phyloP scores from a whole-genome alignment of 2,797 vertebrate species.

The Mastacembelus armatus region DNA sequence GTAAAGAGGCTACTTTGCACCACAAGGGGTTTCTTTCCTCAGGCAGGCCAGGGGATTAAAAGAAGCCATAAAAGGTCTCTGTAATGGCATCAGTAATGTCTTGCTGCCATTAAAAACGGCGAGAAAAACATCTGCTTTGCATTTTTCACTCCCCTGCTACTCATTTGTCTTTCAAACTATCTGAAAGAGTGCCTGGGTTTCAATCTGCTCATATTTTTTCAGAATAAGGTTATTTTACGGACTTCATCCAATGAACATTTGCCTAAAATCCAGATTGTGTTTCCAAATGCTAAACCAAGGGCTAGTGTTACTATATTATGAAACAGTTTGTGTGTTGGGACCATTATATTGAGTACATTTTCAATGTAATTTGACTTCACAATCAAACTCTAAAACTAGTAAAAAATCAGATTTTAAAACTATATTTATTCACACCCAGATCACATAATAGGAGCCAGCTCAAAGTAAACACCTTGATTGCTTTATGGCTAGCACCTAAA shows the following conservation, averaged over 20 bases:
- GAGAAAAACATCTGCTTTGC: conserved; percentile 89
- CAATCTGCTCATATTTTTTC: conserved; percentile 62
- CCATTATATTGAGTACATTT: conserved; percentile 12
- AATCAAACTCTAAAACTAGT: conserved; percentile 8
- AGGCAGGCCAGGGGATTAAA: conserved; percentile 90
- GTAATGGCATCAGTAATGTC: conserved; percentile 97
- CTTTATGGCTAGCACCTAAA: conserved; percentile 68
- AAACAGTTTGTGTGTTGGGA: conserved; percentile 2
- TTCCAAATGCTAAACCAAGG: conserved; percentile 36
- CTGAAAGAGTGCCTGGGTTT: conserved; percentile 64
- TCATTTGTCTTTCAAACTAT: conserved; percentile 84
- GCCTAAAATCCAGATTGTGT: conserved; percentile 38
- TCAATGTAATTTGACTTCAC: conserved; percentile 1
- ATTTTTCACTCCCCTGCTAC: conserved; percentile 84
- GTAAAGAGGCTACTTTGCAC: conserved; percentile 93
- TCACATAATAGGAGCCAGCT: conserved; percentile 61
- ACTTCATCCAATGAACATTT: conserved; percentile 36
- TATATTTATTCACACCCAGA: conserved; percentile 59
- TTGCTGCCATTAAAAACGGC: conserved; percentile 97
- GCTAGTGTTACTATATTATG: conserved; percentile 11
- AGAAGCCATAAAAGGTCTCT: conserved; percentile 95
- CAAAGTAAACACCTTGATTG: conserved; percentile 78
- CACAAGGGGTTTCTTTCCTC: conserved; percentile 94
- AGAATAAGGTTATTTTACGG: conserved; percentile 56
- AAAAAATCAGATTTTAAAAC: neutral